Percentiles rank a stretch among this genome's conserved stretches.
These are phyloP conservation scores for Gallinago nigripennis DNA, from an alignment of 2,797 vertebrate genomes.

Conservation along the genomic window DNA sequence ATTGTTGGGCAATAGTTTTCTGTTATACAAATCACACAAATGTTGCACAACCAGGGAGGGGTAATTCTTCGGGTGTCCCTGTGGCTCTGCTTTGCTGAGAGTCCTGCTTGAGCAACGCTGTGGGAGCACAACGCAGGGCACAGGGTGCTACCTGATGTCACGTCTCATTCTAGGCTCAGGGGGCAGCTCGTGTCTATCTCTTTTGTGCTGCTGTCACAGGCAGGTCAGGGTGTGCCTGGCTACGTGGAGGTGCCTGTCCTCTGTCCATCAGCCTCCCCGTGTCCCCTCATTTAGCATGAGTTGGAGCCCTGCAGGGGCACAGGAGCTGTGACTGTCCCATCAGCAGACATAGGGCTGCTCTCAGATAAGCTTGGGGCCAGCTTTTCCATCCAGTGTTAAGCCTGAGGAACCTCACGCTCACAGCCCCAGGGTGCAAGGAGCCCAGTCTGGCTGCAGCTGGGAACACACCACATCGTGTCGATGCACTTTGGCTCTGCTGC, in stretches of 20 bases:
- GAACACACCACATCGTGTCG: rapidly evolving
- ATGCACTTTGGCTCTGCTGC: neutral
- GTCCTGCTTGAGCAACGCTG: neutral
- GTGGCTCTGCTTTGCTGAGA: neutral
- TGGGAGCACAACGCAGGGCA: neutral
- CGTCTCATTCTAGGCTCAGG: neutral
- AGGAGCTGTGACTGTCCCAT: neutral
- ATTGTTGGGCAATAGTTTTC: conserved; percentile 29
- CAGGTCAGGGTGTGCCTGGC: neutral
- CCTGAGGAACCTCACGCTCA: neutral
- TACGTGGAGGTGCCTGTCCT: neutral
- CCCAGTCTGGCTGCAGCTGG: neutral
- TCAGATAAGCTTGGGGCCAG: neutral
- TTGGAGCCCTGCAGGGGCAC: neutral
- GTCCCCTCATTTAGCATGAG: rapidly evolving
- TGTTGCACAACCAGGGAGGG: conserved; percentile 31
- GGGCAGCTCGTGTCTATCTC: neutral
- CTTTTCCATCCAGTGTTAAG: neutral
- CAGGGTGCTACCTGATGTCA: rapidly evolving
- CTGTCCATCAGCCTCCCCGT: neutral
- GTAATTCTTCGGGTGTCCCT: neutral
- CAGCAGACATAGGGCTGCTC: neutral
- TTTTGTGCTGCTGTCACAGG: neutral
- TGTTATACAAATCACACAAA: neutral
- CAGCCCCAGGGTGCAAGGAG: neutral